phyloP scores from a whole-genome alignment of 2,888 invertebrate species.

The Cryptocephalus moraei region DNA sequence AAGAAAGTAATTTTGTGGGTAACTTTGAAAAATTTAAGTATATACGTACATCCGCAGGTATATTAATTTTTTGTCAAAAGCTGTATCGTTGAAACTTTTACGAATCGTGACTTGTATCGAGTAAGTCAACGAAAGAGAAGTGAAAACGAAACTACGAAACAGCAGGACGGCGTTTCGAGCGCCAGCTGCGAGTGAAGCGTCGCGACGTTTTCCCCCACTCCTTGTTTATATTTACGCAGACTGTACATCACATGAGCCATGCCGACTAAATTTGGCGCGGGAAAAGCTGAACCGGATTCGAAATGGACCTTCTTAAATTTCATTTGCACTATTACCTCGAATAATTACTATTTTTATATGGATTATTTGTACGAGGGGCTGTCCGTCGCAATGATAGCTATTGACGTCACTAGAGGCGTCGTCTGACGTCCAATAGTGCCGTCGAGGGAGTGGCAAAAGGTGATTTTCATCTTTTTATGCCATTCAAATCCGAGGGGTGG shows the following conservation, averaged over 20 bases:
- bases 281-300: slow-evolving; percentile 13
- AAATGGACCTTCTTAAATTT: slow-evolving; percentile 4
- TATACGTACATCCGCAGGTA: too few relatives aligned
- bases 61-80: too few relatives aligned
- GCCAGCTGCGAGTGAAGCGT: slow-evolving; percentile 8
- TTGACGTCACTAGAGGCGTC: slow-evolving; percentile 39
- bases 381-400: slow-evolving; percentile 32
- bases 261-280: slow-evolving; percentile 15
- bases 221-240: slow-evolving; percentile 38
- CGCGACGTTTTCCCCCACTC: slow-evolving; percentile 24
- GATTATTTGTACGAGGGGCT: slow-evolving; percentile 22
- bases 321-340: slow-evolving; percentile 9
- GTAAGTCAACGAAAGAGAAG: too few relatives aligned
- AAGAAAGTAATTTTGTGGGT: too few relatives aligned
- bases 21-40: too few relatives aligned
- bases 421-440: slow-evolving; percentile 36
- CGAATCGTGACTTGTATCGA: too few relatives aligned
- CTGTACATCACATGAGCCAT: slow-evolving; percentile 11
- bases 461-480: slow-evolving; percentile 41
- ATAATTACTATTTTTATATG: slow-evolving; percentile 9
- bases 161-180: slow-evolving; percentile 4
- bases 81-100: too few relatives aligned
- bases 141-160: too few relatives aligned
- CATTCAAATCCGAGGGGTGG: slow-evolving; percentile 40
- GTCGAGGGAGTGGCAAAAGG: slow-evolving; percentile 39